Base-by-base conservation (phyloP, 1,140 invertebrate species). In the Cyclargus thomasi region DNA sequence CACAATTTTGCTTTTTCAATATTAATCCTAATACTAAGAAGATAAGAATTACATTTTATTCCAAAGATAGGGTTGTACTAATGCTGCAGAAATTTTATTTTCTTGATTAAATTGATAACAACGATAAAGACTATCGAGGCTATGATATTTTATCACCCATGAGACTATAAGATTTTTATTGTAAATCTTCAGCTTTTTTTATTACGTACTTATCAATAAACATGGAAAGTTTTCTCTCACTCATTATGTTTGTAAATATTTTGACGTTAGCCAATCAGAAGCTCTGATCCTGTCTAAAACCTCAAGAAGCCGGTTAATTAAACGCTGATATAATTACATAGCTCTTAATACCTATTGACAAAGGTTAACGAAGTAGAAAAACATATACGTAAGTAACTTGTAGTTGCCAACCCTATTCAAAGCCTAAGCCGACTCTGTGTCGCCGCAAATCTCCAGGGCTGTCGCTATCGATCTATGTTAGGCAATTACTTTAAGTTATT, bases 391-490 rank as follows among this genome's bases (percentile, higher is more conserved):
- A n/a, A n/a, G n/a, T n/a, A n/a, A n/a, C n/a, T n/a, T n/a, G n/a
- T n/a, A 20, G 36, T 35, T 16, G 63, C 64, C 72, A 74, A 62
- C 74, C 74, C 74, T 76, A 62, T 67, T 67, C 55, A 67, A 71
- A 70, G 69, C 73, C 71, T 74, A 78, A 80, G 72, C 70, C 69
- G 75, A 74, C 76, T 72, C 73, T 63, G 67, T 65, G 71, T 74
- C 76, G 76, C 71, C 76, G 72, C 67, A 73, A 63, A 73, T 76
- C 70, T 64, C 64, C 63, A 75, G 76, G 75, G 74, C 65, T 74
- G 69, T 39, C 64, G 53, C 36, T 77, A 77, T 77, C 73, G 71
- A 75, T 77, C 18, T 20, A 55, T 59, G 18, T 20, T 47, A 20
- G 17, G 20, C 55, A 20, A 59, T 59, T 20, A 55, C 55, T 59